Conservation (phyloP, 2,888 invertebrate genomes). For the Drosophila subquinaria region DNA sequence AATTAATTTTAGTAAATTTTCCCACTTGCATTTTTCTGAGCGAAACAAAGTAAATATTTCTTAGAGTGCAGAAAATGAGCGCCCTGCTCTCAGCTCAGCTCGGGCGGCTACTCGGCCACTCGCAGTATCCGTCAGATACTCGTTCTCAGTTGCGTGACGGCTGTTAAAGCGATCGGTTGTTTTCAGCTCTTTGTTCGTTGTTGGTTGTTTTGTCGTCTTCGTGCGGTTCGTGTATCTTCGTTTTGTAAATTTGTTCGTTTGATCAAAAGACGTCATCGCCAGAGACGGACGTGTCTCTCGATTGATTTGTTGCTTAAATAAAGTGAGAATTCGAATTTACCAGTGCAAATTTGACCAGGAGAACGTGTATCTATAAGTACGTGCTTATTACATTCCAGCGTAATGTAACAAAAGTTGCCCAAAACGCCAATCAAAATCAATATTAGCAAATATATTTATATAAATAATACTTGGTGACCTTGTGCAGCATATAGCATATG, state of each 20-base stretch:
- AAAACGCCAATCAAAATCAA: slow-evolving; percentile 33
- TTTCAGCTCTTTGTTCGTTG: slow-evolving; percentile 23
- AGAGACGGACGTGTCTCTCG: slow-evolving; percentile 71
- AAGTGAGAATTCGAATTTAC: slow-evolving; percentile 31
- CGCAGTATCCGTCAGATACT: slow-evolving; percentile 15
- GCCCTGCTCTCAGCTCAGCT: slow-evolving; percentile 11
- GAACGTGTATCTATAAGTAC: slow-evolving; percentile 64
- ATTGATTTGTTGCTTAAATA: slow-evolving; percentile 62
- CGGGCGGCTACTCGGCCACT: not conserved
- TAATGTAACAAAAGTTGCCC: slow-evolving; percentile 43
- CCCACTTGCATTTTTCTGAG: not conserved
- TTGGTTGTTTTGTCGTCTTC: slow-evolving; percentile 1
- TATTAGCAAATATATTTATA: slow-evolving; percentile 24
- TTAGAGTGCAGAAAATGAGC: slow-evolving; percentile 10
- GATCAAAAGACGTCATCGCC: slow-evolving; percentile 72
- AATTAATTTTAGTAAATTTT: not conserved
- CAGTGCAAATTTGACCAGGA: slow-evolving; percentile 30
- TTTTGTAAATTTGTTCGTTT: slow-evolving; percentile 35
- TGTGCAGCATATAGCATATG: slow-evolving; percentile 35
- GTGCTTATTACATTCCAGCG: slow-evolving; percentile 51
- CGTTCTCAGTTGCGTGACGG: slow-evolving; percentile 56
- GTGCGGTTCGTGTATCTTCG: slow-evolving; percentile 37
- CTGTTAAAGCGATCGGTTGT: slow-evolving; percentile 72
- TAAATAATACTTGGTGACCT: slow-evolving; percentile 38
- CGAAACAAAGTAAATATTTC: slow-evolving; percentile 5